Evolutionary conservation across 2,113 vertebrate species (phyloP), one percentile per base, ranked within the genome.

Genomic region (Chaetorhynchus papuensis): DNA sequence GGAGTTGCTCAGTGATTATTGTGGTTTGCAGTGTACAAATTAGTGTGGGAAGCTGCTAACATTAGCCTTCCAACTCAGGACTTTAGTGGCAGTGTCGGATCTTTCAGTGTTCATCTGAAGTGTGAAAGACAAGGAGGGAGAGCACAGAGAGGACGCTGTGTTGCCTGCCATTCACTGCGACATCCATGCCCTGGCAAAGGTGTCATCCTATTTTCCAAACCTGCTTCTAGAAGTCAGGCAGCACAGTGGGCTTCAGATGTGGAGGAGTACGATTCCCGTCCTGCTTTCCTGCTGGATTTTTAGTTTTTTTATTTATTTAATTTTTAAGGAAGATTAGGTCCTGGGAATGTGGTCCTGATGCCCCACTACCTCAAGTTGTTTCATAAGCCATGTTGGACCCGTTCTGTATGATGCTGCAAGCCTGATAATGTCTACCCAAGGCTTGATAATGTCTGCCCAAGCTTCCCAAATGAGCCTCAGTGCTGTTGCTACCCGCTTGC

Each of bases 1-100:
- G 87, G 63, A 90, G 68, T 50, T 87, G n/a, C 75, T 90, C 1
- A 1, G 63, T 76, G 87, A 70, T 94, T 80, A n/a, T 13, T 80
- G 87, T 90, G 93, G 92, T 90, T 94, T 96, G 60, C 50, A 83
- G 85, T 6, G 13, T 85, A 93, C 93, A 95, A 88, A 95, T 90
- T 80, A 83, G 50, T 91, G 82, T 80, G 92, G 84, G 78, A 86
- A 96, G 54, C 1, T 88, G 89, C 70, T 76, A 65, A 50, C 1
- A 9, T 54, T 60, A 30, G 44, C 75, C 52, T 91, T 61, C 54
- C 52, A 77, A 2, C 3, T 53, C 15, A 22, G 42, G 69, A 47
- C 69, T 82, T 87, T 2, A 33, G 81, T 49, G 56, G 28, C 65
- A 63, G 24, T 50, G 66, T 77, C 0, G 1, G 37, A 59, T 66